Percentiles rank a stretch among this genome's conserved stretches.
Conservation (phyloP, 2,888 invertebrate species). For the Tetropium fuscum region DNA sequence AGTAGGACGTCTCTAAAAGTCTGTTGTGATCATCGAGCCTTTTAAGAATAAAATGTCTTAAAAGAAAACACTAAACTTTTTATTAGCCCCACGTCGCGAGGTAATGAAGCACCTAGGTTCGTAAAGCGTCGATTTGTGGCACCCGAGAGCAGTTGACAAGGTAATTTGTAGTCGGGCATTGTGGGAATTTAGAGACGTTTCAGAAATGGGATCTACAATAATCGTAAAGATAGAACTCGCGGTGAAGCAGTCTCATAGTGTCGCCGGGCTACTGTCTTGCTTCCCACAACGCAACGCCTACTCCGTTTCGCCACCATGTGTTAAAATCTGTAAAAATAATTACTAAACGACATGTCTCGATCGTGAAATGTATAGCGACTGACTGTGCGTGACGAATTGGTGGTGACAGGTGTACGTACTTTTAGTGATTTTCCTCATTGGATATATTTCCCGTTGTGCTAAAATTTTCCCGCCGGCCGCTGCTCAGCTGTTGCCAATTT, state of each 20-base stretch:
- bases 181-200: slow-evolving; percentile 35
- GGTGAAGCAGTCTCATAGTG: slow-evolving; percentile 25
- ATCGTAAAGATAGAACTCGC: slow-evolving; percentile 38
- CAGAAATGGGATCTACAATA: slow-evolving; percentile 24
- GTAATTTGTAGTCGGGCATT: slow-evolving; percentile 36
- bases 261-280: slow-evolving; percentile 8
- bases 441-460: not conserved
- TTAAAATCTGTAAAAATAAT: slow-evolving; percentile 27
- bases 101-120: slow-evolving; percentile 3
- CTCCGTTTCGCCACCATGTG: slow-evolving; percentile 26
- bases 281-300: not conserved
- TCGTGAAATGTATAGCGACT: not conserved
- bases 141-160: slow-evolving; percentile 19
- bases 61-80: no score
- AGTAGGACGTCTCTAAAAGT: no score
- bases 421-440: not conserved
- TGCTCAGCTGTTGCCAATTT: slow-evolving; percentile 24
- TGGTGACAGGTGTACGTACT: not conserved
- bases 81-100: no score
- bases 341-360: not conserved
- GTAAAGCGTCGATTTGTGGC: slow-evolving; percentile 16
- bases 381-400: not conserved
- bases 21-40: no score
- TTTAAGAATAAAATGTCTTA: no score
- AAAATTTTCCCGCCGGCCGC: slow-evolving; percentile 2